Percentiles rank a stretch among this genome's conserved stretches.
Evolutionary conservation across 2,113 vertebrate species (phyloP).

Genomic region (Drymodes brunneopygia): DNA sequence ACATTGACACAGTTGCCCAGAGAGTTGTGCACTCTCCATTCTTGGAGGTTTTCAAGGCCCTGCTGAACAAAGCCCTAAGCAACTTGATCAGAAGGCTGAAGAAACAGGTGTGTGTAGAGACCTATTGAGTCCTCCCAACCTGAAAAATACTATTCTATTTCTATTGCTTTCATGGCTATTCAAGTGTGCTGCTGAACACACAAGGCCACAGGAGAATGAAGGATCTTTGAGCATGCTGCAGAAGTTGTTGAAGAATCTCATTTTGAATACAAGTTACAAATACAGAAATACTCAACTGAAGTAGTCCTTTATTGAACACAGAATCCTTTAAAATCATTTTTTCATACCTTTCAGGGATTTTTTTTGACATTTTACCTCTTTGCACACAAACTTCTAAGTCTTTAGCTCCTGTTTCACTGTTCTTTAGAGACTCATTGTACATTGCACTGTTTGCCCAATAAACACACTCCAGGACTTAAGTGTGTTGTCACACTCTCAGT

Average conservation of each 20-base stretch:
- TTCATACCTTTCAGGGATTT: not conserved
- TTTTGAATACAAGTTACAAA: not conserved
- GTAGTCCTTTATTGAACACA: not conserved
- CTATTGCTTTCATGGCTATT: not conserved
- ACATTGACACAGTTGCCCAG: fast-evolving
- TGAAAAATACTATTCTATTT: not conserved
- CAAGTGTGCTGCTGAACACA: not conserved
- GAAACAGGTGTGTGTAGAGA: not conserved
- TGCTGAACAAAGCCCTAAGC: not conserved
- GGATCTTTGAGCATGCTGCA: not conserved
- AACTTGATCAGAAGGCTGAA: not conserved
- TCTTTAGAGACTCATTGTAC: not conserved
- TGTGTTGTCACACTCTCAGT: not conserved
- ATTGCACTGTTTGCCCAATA: not conserved
- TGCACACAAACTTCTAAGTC: not conserved
- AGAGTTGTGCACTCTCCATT: not conserved
- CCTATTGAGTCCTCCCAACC: no score
- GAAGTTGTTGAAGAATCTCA: not conserved
- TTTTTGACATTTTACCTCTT: not conserved
- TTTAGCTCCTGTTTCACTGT: not conserved
- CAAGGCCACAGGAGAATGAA: not conserved
- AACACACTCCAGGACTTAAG: not conserved
- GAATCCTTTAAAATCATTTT: not conserved
- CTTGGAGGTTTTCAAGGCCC: not conserved
- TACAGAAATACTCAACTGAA: not conserved